phyloP scores from a whole-genome alignment of 2,797 vertebrate species.

The Tamandua tetradactyla region DNA sequence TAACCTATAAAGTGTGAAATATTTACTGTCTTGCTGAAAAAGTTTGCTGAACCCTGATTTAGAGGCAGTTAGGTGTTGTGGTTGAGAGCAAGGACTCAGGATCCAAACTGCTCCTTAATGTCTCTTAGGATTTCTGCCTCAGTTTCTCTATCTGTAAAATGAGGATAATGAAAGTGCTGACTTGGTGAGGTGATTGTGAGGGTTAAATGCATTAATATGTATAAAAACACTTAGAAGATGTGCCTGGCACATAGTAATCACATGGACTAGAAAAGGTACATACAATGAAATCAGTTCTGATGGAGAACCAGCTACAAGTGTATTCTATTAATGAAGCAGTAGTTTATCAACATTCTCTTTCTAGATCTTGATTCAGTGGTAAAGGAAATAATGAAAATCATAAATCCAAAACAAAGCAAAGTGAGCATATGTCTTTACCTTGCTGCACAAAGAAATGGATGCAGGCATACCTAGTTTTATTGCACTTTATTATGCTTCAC shows the following conservation, averaged over 20 bases:
- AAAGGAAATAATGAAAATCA: neutral
- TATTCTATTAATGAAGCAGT: neutral
- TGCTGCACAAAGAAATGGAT: neutral
- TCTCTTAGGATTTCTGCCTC: neutral
- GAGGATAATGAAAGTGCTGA: neutral
- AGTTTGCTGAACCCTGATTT: neutral
- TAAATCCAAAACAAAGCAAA: neutral
- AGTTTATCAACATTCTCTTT: neutral
- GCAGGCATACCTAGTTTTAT: too few species aligned
- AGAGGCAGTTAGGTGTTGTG: neutral
- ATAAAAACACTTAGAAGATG: neutral
- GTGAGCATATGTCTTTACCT: neutral
- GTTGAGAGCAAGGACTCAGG: neutral
- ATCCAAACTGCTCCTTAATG: neutral
- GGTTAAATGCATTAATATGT: neutral
- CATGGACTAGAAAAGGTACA: neutral
- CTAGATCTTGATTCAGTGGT: neutral
- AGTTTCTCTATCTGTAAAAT: constrained; percentile 24
- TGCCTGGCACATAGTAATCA: neutral
- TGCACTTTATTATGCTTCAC: too few species aligned
- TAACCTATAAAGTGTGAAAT: neutral
- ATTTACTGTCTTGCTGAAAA: neutral
- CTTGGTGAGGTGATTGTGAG: neutral
- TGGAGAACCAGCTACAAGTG: neutral
- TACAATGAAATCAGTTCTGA: neutral